Evolutionary conservation across 2,113 vertebrate species (phyloP).

Genomic region (Peromyscus leucopus): DNA sequence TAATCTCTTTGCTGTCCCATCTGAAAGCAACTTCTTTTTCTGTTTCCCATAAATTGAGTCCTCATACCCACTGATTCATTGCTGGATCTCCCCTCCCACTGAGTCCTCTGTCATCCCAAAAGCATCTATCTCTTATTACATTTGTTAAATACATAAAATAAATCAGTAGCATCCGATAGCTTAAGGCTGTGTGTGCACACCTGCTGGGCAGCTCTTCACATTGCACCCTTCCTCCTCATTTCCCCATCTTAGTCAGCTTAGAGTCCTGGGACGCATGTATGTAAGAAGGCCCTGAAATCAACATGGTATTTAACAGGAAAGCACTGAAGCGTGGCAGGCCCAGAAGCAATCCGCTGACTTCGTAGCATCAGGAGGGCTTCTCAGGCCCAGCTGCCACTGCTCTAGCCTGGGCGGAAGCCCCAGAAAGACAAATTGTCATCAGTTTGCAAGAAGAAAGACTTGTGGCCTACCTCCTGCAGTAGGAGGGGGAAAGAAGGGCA

Average conservation of each 20-base stretch:
- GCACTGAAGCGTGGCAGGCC: neutral
- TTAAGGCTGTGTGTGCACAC: constrained; percentile 38
- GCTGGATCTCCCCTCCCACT: neutral
- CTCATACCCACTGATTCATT: neutral
- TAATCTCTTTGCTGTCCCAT: constrained; percentile 2
- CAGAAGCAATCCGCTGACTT: constrained; percentile 67
- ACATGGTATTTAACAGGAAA: constrained; percentile 72
- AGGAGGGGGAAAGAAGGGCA: constrained; percentile 64
- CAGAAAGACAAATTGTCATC: constrained; percentile 76
- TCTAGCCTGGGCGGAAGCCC: constrained; percentile 1
- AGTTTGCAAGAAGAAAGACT: constrained; percentile 66
- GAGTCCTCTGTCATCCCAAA: neutral
- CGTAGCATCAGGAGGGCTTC: constrained; percentile 15
- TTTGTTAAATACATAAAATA: constrained; percentile 67
- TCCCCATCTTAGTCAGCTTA: neutral
- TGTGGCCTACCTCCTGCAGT: constrained; percentile 56
- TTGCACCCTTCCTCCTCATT: neutral
- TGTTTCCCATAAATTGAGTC: neutral
- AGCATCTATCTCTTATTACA: neutral
- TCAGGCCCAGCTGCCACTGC: neutral
- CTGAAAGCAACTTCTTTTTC: neutral
- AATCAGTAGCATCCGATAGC: constrained; percentile 22
- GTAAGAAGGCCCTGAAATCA: constrained; percentile 62
- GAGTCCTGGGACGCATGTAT: neutral
- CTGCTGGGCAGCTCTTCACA: constrained; percentile 12